Evolutionary conservation across 2,797 vertebrate genomes (phyloP).

Genomic region (Sebastiscus tertius): DNA sequence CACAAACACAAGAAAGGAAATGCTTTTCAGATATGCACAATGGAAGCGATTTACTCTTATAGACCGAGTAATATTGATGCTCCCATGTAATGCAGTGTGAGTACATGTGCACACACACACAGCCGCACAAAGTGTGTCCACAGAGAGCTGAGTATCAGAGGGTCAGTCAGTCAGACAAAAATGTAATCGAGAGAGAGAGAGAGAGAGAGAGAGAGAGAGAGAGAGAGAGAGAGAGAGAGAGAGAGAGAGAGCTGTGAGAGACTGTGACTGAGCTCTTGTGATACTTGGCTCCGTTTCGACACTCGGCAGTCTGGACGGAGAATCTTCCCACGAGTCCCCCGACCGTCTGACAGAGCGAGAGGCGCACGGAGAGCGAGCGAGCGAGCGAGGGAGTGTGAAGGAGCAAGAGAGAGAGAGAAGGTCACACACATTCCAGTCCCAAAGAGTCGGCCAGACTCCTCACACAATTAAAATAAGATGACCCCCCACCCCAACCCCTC

Average conservation of each 20-base stretch:
- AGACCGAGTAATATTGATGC: neutral
- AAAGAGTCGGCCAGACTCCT: conserved; percentile 71
- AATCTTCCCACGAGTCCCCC: conserved; percentile 79
- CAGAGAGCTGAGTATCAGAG: conserved; percentile 18
- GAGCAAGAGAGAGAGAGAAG: conserved; percentile 49
- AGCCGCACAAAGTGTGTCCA: neutral
- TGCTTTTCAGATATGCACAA: conserved; percentile 1
- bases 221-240: conserved; percentile 7
- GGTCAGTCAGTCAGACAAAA: conserved; percentile 45
- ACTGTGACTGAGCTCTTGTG: conserved; percentile 61
- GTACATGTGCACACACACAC: neutral
- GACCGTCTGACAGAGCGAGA: conserved; percentile 49
- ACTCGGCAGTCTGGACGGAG: conserved; percentile 58
- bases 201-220: conserved; percentile 1
- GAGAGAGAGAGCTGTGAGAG: conserved; percentile 29
- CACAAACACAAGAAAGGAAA: conserved; percentile 2
- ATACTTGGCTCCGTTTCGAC: conserved; percentile 69
- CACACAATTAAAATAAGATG: conserved; percentile 74
- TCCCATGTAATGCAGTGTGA: neutral
- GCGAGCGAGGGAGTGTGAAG: conserved; percentile 55
- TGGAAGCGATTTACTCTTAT: neutral
- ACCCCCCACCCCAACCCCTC: conserved; percentile 24
- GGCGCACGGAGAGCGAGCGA: conserved; percentile 28
- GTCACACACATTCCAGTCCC: conserved; percentile 78
- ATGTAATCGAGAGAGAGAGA: conserved; percentile 26